Percentiles rank a stretch among this genome's conserved stretches.
These are phyloP conservation scores for Cololabis saira DNA, from an alignment of 2,113 vertebrate species.

Conservation along the genomic window DNA sequence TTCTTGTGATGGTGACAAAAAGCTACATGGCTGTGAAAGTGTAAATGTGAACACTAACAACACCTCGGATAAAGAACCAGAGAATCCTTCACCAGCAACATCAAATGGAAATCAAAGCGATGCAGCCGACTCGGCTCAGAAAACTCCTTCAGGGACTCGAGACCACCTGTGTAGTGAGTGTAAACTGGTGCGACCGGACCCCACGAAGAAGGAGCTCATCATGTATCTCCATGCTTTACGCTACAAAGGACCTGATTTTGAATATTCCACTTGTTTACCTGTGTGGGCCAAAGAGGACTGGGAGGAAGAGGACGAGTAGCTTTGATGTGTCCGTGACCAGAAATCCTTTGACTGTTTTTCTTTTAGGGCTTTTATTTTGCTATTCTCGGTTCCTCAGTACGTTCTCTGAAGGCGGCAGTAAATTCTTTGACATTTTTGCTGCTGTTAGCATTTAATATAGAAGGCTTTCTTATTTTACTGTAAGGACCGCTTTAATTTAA, in stretches of 20 bases:
- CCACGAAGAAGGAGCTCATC: conserved; percentile 89
- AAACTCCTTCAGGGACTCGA: conserved; percentile 5
- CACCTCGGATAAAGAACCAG: neutral
- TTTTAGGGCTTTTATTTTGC: neutral
- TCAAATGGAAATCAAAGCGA: conserved; percentile 16
- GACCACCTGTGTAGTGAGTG: conserved; percentile 92
- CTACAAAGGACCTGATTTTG: conserved; percentile 94
- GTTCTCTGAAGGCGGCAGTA: neutral
- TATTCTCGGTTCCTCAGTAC: neutral
- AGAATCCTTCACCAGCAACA: neutral
- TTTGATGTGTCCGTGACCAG: neutral
- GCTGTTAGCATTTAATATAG: too few species aligned
- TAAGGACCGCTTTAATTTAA: neutral
- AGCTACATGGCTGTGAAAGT: neutral
- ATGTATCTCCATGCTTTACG: conserved; percentile 95
- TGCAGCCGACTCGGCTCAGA: neutral
- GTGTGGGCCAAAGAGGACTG: conserved; percentile 95
- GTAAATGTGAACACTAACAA: neutral
- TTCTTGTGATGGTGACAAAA: neutral
- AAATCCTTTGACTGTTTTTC: neutral
- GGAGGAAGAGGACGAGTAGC: conserved; percentile 71
- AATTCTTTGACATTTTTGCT: too few species aligned
- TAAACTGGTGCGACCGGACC: conserved; percentile 84
- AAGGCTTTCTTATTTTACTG: neutral
- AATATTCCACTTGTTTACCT: conserved; percentile 89